These are phyloP conservation scores for Diarsia brunnea DNA, from an alignment of 2,888 invertebrate genomes.

Conservation along the genomic window DNA sequence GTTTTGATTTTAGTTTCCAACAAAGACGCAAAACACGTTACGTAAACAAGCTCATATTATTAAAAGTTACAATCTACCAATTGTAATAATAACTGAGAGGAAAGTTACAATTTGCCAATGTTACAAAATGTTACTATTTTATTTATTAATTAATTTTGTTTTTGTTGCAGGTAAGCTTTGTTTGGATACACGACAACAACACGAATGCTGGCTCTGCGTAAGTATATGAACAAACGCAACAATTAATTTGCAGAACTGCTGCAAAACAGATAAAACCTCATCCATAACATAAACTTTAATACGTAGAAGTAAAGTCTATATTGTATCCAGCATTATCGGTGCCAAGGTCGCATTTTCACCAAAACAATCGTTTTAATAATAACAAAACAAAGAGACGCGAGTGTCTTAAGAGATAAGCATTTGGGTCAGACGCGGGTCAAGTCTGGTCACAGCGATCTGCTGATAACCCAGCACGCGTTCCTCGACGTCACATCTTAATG, in stretches of 20 bases:
- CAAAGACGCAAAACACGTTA: constrained; percentile 9
- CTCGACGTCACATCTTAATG: constrained; percentile 75
- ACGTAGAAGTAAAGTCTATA: constrained; percentile 5
- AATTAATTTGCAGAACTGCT: constrained; percentile 21
- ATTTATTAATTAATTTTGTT: constrained; percentile 60
- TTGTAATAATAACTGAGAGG: constrained; percentile 21
- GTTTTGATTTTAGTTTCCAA: constrained; percentile 45
- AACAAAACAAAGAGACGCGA: constrained; percentile 72
- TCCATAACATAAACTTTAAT: not conserved
- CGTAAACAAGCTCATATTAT: constrained; percentile 35
- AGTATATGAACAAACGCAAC: constrained; percentile 26
- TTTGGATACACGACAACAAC: constrained; percentile 25
- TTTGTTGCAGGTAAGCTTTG: constrained; percentile 73
- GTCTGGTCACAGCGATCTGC: constrained; percentile 81
- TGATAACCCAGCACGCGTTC: constrained; percentile 84
- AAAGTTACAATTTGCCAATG: constrained; percentile 32
- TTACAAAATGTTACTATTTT: constrained; percentile 19
- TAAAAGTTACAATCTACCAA: constrained; percentile 15
- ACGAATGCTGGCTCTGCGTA: constrained; percentile 11
- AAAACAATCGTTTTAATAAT: constrained; percentile 71
- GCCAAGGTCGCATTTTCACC: constrained; percentile 75
- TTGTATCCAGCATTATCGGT: constrained; percentile 54
- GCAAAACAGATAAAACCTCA: not conserved
- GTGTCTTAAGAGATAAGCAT: constrained; percentile 82
- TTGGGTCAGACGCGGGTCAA: constrained; percentile 86